Evolutionary conservation across 2,113 vertebrate species (phyloP).

Genomic region (Corvus hawaiiensis): DNA sequence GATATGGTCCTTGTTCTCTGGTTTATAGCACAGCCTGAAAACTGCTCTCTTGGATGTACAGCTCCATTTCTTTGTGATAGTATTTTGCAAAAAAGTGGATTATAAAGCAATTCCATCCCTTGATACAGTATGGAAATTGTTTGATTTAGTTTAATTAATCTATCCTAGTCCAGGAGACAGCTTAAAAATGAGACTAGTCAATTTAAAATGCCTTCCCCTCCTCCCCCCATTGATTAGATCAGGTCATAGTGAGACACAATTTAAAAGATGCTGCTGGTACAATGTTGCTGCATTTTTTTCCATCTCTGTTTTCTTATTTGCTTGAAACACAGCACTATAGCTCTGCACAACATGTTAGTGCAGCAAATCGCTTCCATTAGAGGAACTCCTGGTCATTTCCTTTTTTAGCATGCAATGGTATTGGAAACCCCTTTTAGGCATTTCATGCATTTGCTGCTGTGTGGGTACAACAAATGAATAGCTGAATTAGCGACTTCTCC

Average conservation of each 20-base stretch:
- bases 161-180: not conserved
- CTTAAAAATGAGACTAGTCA: not conserved
- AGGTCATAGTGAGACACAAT: not conserved
- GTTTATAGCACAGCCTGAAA: not conserved
- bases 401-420: slow-evolving; percentile 51
- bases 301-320: slow-evolving; percentile 42
- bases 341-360: slow-evolving; percentile 60
- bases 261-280: not conserved
- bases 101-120: not conserved
- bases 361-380: slow-evolving; percentile 73
- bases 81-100: not conserved
- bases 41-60: fast-evolving
- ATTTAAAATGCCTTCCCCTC: not conserved
- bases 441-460: slow-evolving; percentile 68
- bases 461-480: not conserved
- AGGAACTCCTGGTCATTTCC: slow-evolving; percentile 33
- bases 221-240: not conserved
- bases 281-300: not conserved
- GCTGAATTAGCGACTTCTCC: slow-evolving; percentile 34
- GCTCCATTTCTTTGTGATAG: fast-evolving
- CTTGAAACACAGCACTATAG: slow-evolving; percentile 7
- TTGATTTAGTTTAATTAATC: not conserved
- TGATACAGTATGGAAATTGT: not conserved
- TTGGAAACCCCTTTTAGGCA: slow-evolving; percentile 68
- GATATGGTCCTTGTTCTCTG: not conserved